Base-by-base conservation (phyloP, 2,113 vertebrate species). In the Pelecanus crispus region DNA sequence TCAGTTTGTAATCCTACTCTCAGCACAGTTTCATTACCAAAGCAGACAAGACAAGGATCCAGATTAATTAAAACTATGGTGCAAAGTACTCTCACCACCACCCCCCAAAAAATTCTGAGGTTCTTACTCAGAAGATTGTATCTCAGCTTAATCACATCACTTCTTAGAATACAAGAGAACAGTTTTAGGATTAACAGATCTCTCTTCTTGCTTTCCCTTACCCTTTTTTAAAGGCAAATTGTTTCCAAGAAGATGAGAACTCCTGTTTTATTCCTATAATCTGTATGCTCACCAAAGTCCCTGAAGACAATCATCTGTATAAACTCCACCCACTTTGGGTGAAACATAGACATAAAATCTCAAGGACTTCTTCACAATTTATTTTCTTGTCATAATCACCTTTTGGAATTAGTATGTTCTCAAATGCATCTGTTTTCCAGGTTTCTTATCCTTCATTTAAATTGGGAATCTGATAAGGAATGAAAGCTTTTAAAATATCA, bases 1-100 rank as follows among this genome's bases (percentile, higher is more conserved):
- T 78, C 79, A n/a, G n/a, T 90, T 93, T 96, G 67, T 80, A 93
- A 95, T 93, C 75, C 47, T 78, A 42, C 67, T 66, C 53, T 90
- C 85, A 83, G 42, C 45, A 34, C 13, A 73, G 38, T 70, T 19
- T 67, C 63, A 88, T n/a, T 83, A 93, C 45, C 68, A 78, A 93
- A 92, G 88, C 38, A 88, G 49, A n/a, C 36, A 95, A 62, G 29
- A 83, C 55, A 70, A 74, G 65, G 31, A 86, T 29, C 26, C 50
- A 93, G 79, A 73, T 40, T 66, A 90, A 50, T 55, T 26, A 42
- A 25, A 67, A 68, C 7, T 90, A 66, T 73, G n/a, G n/a, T n/a
- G n/a, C n/a, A n/a, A n/a, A n/a, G n/a, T 28, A 28, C 12, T 75
- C 34, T 61, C 53, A 79, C 14, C 31, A 82, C 19, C 11, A 29